Conservation (phyloP, 2,888 invertebrate species). For the Tipula lateralis region DNA sequence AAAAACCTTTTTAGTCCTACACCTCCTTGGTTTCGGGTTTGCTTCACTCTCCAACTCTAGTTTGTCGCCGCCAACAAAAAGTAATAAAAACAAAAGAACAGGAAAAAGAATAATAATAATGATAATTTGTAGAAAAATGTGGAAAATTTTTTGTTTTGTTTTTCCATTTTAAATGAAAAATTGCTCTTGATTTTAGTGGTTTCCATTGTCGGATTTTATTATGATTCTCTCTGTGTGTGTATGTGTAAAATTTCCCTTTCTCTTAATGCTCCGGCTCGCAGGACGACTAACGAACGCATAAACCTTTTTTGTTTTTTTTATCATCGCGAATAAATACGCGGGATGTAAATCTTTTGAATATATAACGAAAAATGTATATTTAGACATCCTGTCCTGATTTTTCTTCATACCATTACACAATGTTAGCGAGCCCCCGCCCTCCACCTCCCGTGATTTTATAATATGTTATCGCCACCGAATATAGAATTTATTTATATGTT, state of each 20-base stretch:
- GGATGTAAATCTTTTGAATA: background rate
- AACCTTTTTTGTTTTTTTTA: background rate
- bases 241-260: background rate
- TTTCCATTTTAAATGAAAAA: conserved; percentile 24
- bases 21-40: background rate
- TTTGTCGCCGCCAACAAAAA: background rate
- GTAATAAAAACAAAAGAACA: conserved; percentile 6
- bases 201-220: background rate
- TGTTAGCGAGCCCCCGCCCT: too few species aligned
- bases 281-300: background rate
- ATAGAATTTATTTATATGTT: background rate
- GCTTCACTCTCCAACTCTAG: background rate
- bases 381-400: background rate
- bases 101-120: conserved; percentile 24
- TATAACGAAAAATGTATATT: background rate
- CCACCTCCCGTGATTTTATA: background rate
- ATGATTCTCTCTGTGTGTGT: background rate
- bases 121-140: conserved; percentile 24
- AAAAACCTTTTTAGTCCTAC: background rate
- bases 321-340: background rate
- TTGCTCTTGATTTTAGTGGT: conserved; percentile 24
- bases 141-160: background rate
- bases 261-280: background rate
- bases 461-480: background rate
- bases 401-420: background rate